These are phyloP conservation scores for Atta cephalotes DNA, from an alignment of 1,140 invertebrate species.

Conservation along the genomic window DNA sequence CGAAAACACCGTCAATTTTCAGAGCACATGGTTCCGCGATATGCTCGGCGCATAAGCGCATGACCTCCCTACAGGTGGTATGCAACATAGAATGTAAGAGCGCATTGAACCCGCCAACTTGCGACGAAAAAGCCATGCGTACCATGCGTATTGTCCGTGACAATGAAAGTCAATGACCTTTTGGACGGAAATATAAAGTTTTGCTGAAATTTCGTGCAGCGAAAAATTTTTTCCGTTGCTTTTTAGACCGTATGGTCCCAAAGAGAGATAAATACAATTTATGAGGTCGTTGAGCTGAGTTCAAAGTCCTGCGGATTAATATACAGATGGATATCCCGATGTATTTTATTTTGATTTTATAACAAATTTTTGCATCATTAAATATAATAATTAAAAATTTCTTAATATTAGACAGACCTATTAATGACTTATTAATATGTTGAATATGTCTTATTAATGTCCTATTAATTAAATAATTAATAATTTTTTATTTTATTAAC, in stretches of 20 bases:
- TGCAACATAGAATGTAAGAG: conserved; percentile 72
- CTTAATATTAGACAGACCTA: neutral
- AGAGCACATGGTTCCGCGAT: conserved; percentile 74
- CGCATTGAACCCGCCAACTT: conserved; percentile 74
- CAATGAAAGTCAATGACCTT: conserved; percentile 56
- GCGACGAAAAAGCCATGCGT: conserved; percentile 61
- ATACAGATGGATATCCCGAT: neutral
- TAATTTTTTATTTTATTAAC: conserved; percentile 20
- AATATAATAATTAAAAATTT: neutral
- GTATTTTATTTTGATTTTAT: neutral
- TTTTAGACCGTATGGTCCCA: conserved; percentile 5
- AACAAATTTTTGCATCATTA: neutral
- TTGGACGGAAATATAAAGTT: conserved; percentile 37
- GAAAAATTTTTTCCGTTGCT: conserved; percentile 16
- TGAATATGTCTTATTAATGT: neutral
- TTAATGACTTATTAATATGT: neutral
- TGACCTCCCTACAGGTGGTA: conserved; percentile 77
- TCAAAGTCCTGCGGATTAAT: neutral
- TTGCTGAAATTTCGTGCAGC: conserved; percentile 15
- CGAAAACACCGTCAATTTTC: conserved; percentile 73
- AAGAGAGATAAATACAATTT: neutral
- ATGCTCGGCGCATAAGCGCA: conserved; percentile 73
- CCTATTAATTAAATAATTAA: neutral
- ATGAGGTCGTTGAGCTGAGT: conserved; percentile 21
- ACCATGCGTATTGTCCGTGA: conserved; percentile 54